phyloP scores from a whole-genome alignment of 2,113 vertebrate genomes.

The Bubo bubo region DNA sequence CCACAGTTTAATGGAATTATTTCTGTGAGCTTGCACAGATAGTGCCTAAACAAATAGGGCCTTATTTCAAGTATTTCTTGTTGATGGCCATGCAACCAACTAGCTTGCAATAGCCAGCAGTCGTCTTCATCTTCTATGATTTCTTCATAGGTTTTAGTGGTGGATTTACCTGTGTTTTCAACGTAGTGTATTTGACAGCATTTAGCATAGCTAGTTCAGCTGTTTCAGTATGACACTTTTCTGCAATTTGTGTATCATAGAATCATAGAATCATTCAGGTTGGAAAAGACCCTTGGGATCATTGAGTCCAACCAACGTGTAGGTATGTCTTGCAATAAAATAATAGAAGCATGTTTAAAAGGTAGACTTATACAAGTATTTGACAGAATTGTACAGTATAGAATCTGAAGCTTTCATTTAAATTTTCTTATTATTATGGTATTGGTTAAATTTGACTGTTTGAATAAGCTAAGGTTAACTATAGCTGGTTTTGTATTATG shows the following conservation, averaged over 20 bases:
- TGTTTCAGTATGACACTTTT: neutral
- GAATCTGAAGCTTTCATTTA: neutral
- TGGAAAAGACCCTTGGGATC: too few species aligned
- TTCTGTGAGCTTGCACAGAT: neutral
- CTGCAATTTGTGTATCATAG: neutral
- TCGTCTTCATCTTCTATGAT: neutral
- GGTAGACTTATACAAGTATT: neutral
- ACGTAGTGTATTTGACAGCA: neutral
- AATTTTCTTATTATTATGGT: neutral
- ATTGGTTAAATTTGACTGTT: neutral
- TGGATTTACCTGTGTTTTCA: neutral
- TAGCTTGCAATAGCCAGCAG: neutral
- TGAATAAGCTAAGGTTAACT: neutral
- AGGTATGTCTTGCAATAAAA: neutral
- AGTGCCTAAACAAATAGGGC: neutral
- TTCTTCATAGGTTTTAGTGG: neutral
- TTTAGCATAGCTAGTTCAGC: neutral
- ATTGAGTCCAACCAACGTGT: neutral
- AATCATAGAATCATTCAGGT: too few species aligned
- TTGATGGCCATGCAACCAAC: neutral
- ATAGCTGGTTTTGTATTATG: neutral
- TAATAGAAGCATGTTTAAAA: neutral
- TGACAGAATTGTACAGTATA: neutral
- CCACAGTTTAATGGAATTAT: neutral
- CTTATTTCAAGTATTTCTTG: neutral